phyloP scores from a whole-genome alignment of 64 coral and sea anemone genomes.

The Dendronephthya gigantea region DNA sequence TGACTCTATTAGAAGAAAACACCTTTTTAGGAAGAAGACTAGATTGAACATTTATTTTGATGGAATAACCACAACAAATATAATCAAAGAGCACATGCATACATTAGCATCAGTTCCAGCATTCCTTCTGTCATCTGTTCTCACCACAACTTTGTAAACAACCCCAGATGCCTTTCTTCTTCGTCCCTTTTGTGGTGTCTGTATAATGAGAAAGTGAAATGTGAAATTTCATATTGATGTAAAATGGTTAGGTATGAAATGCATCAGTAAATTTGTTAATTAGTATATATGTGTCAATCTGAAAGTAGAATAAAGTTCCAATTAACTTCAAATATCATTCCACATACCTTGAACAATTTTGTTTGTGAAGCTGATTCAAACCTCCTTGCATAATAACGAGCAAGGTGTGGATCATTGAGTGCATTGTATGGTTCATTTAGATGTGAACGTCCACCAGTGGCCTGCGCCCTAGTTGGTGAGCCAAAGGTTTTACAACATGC shows the following conservation, averaged over 20 bases:
- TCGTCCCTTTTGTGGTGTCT: background rate
- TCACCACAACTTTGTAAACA: constrained; percentile 70
- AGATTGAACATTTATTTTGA: too few relatives aligned
- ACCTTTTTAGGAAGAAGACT: background rate
- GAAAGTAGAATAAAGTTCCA: too few relatives aligned
- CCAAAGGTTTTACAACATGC: background rate
- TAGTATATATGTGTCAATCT: too few relatives aligned
- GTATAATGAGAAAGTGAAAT: background rate
- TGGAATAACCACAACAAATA: too few relatives aligned
- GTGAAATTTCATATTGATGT: background rate
- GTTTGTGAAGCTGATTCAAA: constrained; percentile 52
- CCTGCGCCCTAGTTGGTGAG: background rate
- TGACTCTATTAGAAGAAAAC: background rate
- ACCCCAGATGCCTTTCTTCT: constrained; percentile 18
- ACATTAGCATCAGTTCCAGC: constrained; percentile 97
- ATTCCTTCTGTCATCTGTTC: constrained; percentile 81
- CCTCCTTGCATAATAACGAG: constrained; percentile 70
- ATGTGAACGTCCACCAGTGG: background rate
- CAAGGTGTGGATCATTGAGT: constrained; percentile 84
- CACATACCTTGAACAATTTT: constrained; percentile 44
- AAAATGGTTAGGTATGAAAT: background rate
- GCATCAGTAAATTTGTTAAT: background rate
- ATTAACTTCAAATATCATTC: too few relatives aligned
- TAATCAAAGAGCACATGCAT: too few relatives aligned
- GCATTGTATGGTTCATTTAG: constrained; percentile 49